phyloP scores from a whole-genome alignment of 2,888 invertebrate genomes.

The Iphiclides podalirius region DNA sequence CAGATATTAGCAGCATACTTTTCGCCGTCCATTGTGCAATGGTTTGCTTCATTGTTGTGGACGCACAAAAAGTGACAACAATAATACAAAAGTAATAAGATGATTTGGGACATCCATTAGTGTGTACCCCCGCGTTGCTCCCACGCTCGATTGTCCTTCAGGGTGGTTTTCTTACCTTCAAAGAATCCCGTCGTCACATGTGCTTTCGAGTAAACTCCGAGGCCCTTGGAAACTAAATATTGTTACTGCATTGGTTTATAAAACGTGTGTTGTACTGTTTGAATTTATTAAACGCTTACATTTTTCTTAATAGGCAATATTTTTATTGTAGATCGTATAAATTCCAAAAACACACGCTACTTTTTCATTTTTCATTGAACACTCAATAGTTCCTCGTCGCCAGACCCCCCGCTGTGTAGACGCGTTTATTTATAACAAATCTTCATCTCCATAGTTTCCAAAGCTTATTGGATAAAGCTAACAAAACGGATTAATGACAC shows the following conservation, averaged over 20 bases:
- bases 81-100: conserved; percentile 71
- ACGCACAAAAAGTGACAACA: conserved; percentile 57
- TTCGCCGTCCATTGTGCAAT: conserved; percentile 47
- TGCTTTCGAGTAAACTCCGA: conserved; percentile 32
- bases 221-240: conserved; percentile 20
- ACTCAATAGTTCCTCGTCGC: conserved; percentile 6
- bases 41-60: conserved; percentile 43
- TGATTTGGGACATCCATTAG: conserved; percentile 65
- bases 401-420: conserved; percentile 44
- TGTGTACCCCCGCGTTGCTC: conserved; percentile 64
- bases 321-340: no score
- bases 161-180: conserved; percentile 47
- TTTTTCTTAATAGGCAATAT: no score
- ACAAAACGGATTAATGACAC: conserved; percentile 13
- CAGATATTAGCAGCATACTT: conserved; percentile 37
- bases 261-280: no score
- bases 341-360: neutral
- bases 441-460: conserved; percentile 22
- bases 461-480: conserved; percentile 14
- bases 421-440: conserved; percentile 45
- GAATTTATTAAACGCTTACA: no score
- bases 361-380: conserved; percentile 3
- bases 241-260: no score
- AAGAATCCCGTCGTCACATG: conserved; percentile 35
- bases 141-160: conserved; percentile 60